Conservation (phyloP, 2,797 vertebrate species). For the Oreochromis grahami region DNA sequence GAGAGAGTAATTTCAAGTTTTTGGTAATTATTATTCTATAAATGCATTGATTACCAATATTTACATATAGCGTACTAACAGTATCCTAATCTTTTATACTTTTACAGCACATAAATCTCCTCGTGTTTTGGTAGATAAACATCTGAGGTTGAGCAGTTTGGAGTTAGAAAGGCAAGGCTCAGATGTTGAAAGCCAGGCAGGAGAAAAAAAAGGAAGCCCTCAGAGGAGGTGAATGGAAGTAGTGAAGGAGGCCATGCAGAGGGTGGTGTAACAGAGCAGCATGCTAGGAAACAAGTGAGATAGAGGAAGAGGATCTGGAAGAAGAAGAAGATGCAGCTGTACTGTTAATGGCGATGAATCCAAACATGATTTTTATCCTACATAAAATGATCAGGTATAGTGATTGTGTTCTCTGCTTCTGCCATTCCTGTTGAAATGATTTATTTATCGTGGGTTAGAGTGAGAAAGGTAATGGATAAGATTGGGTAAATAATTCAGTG, state of each 20-base stretch:
- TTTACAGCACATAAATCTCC: not conserved
- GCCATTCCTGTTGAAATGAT: not conserved
- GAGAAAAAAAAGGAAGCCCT: not conserved
- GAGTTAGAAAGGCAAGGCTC: not conserved
- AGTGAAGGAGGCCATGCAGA: not conserved
- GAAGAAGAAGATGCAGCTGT: not conserved
- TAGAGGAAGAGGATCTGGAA: not conserved
- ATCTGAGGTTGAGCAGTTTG: not conserved
- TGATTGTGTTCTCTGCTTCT: not conserved
- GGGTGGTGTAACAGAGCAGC: not conserved
- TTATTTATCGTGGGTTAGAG: slow-evolving; percentile 42
- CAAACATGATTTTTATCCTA: not conserved
- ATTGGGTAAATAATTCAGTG: slow-evolving; percentile 88
- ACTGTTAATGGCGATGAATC: not conserved
- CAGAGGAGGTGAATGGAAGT: no score
- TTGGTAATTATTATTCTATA: not conserved
- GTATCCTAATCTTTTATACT: not conserved
- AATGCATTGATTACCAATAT: not conserved
- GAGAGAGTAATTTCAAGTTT: not conserved
- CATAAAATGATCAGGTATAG: not conserved
- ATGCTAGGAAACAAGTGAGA: not conserved
- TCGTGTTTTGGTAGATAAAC: not conserved
- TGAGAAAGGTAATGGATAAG: slow-evolving; percentile 13
- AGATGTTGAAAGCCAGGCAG: not conserved
- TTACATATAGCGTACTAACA: not conserved